Conservation (phyloP, 1,140 invertebrate genomes). For the Camponotus floridanus region DNA sequence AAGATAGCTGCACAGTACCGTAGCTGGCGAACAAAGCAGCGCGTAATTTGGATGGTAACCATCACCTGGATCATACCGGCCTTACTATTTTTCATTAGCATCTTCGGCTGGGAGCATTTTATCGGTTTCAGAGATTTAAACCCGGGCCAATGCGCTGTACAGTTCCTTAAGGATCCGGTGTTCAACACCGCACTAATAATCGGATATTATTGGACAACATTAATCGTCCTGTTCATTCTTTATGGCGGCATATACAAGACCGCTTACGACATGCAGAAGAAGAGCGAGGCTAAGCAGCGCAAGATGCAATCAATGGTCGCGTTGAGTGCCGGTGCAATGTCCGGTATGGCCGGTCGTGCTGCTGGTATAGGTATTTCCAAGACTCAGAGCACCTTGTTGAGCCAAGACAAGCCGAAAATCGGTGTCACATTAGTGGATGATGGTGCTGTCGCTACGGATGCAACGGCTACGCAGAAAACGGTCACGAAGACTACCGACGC, state of each 20-base stretch:
- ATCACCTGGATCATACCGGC: constrained; percentile 99
- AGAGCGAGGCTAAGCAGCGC: constrained; percentile 97
- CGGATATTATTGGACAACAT: constrained; percentile 98
- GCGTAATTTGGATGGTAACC: constrained; percentile 96
- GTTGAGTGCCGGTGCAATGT: constrained; percentile 94
- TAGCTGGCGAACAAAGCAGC: constrained; percentile 97
- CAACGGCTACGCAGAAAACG: constrained; percentile 50
- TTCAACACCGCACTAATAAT: constrained; percentile 99
- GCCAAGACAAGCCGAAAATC: constrained; percentile 90
- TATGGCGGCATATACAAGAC: constrained; percentile 99
- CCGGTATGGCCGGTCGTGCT: constrained; percentile 94
- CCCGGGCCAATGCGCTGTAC: constrained; percentile 97
- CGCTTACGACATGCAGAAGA: constrained; percentile 99
- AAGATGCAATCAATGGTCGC: constrained; percentile 98
- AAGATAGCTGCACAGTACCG: constrained; percentile 99
- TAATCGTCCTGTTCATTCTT: constrained; percentile 96
- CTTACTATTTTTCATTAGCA: constrained; percentile 98
- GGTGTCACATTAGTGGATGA: constrained; percentile 64
- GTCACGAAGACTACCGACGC: constrained; percentile 52
- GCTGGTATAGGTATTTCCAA: constrained; percentile 94
- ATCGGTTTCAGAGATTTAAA: constrained; percentile 95
- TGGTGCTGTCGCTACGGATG: constrained; percentile 1
- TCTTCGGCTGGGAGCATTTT: constrained; percentile 99
- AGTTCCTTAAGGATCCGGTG: constrained; percentile 98
- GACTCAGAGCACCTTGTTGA: constrained; percentile 90